These are phyloP conservation scores for Dicranocentrus wangi DNA, from an alignment of 2,888 invertebrate species.

Conservation along the genomic window DNA sequence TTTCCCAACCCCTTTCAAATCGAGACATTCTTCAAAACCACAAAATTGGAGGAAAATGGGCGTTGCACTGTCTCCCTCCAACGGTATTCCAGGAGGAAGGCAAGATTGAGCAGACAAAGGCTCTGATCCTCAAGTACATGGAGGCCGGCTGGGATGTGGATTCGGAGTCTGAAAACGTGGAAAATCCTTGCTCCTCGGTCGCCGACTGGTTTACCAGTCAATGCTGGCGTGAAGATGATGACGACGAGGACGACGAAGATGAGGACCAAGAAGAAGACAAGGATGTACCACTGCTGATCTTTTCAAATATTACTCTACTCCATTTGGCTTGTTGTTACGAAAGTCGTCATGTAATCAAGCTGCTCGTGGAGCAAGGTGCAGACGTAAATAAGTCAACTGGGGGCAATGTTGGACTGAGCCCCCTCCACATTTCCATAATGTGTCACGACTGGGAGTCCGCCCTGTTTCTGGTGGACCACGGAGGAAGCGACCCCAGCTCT, in stretches of 20 bases:
- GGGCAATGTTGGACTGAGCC: too few relatives aligned
- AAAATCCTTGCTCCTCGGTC: too few relatives aligned
- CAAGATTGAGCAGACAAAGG: constrained; percentile 12
- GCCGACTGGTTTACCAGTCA: too few relatives aligned
- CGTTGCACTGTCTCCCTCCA: constrained; percentile 31
- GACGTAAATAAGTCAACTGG: constrained; percentile 26
- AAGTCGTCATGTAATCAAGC: constrained; percentile 16
- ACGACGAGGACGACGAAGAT: too few relatives aligned
- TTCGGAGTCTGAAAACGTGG: not conserved
- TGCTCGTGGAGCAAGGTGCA: constrained; percentile 19
- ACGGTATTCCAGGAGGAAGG: constrained; percentile 18
- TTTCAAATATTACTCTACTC: not conserved
- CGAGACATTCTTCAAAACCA: too few relatives aligned
- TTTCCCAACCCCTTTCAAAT: too few relatives aligned
- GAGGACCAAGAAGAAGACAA: too few relatives aligned
- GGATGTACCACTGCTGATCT: not conserved
- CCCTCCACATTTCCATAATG: too few relatives aligned
- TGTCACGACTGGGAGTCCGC: too few relatives aligned
- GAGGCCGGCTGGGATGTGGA: constrained; percentile 36
- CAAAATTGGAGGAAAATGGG: constrained; percentile 25
- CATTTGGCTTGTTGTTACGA: constrained; percentile 35
- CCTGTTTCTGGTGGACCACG: too few relatives aligned
- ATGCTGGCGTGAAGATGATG: too few relatives aligned
- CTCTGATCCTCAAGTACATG: constrained; percentile 17
- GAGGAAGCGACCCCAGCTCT: too few relatives aligned